phyloP scores from a whole-genome alignment of 2,113 vertebrate species.

The Asarcornis scutulata region DNA sequence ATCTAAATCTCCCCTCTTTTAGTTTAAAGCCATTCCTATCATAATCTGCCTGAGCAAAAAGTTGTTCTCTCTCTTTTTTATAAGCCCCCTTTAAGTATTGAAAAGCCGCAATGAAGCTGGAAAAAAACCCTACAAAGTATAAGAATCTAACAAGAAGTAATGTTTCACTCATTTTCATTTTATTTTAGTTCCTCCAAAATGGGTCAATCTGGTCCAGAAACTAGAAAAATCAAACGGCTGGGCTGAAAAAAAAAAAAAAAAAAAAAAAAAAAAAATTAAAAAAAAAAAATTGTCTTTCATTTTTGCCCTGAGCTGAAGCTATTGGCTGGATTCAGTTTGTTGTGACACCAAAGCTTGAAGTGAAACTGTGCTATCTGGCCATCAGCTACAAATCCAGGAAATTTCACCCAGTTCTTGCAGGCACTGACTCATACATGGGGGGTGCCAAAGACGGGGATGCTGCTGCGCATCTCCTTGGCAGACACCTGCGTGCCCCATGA shows the following conservation, averaged over 20 bases:
- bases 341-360: not conserved
- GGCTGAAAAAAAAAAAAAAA: not conserved
- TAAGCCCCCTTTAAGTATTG: no score
- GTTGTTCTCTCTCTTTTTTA: no score
- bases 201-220: not conserved
- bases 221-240: not conserved
- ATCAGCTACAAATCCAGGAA: not conserved
- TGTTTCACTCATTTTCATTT: not conserved
- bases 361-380: not conserved
- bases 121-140: not conserved
- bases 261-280: not conserved
- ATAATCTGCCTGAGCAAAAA: no score
- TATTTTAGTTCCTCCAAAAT: not conserved
- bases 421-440: not conserved
- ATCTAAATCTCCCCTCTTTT: no score
- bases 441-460: not conserved
- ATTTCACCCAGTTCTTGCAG: not conserved
- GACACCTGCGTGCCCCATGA: not conserved
- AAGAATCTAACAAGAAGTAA: not conserved
- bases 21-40: no score
- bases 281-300: accelerated
- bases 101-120: no score
- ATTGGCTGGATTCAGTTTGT: not conserved
- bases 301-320: not conserved
- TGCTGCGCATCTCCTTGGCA: not conserved